Percentiles rank a stretch among this genome's conserved stretches.
phyloP scores from a whole-genome alignment of 2,113 vertebrate species.

The Cyanoramphus novaezelandiae region DNA sequence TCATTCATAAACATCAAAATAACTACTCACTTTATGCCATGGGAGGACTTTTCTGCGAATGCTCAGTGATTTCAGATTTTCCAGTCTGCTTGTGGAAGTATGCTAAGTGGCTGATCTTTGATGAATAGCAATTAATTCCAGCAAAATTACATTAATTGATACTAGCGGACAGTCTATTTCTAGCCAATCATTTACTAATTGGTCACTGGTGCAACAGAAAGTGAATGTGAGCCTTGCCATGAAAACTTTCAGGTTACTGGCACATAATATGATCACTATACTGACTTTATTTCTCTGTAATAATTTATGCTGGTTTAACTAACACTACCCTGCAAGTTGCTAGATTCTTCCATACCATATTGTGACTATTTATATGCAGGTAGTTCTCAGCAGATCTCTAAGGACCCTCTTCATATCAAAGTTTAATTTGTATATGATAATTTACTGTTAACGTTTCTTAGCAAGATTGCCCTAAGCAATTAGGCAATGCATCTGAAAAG shows the following conservation, averaged over 20 bases:
- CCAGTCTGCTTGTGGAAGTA: neutral
- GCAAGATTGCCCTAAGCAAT: slow-evolving; percentile 22
- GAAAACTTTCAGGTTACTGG: neutral
- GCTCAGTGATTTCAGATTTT: neutral
- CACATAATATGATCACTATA: neutral
- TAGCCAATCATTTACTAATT: neutral
- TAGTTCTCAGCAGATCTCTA: slow-evolving; percentile 14
- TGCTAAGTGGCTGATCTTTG: neutral
- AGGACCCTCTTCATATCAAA: slow-evolving; percentile 23
- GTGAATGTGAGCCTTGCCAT: neutral
- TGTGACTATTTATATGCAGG: slow-evolving; percentile 19
- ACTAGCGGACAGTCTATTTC: neutral
- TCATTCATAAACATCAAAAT: neutral
- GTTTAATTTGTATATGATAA: slow-evolving; percentile 52
- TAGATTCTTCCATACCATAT: neutral
- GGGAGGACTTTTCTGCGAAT: neutral
- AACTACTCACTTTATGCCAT: neutral
- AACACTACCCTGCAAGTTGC: neutral
- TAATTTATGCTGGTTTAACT: neutral
- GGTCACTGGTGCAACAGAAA: neutral
- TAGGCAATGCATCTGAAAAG: slow-evolving; percentile 6
- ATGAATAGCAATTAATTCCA: neutral
- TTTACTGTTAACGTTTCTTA: neutral
- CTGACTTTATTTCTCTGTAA: neutral
- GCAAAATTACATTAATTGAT: neutral